phyloP scores from a whole-genome alignment of 2,888 invertebrate genomes.

The Biston betularia region DNA sequence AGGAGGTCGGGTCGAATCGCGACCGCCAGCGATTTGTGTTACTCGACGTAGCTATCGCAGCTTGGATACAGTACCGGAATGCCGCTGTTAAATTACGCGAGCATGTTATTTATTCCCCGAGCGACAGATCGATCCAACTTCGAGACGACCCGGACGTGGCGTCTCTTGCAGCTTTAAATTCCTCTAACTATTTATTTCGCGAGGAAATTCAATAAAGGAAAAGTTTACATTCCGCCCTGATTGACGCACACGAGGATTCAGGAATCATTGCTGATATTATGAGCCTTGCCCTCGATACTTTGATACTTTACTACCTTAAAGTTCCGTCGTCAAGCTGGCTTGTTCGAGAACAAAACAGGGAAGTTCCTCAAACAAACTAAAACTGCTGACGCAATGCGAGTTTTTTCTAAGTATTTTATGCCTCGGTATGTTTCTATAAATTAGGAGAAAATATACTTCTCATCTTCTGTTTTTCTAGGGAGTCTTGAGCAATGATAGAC shows the following conservation, averaged over 20 bases:
- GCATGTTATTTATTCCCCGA: constrained; percentile 67
- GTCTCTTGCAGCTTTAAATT: constrained; percentile 36
- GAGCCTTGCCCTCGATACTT: constrained; percentile 47
- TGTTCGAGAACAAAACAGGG: constrained; percentile 63
- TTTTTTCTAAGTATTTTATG: constrained; percentile 55
- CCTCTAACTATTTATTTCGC: constrained; percentile 34
- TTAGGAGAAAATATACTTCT: constrained; percentile 38
- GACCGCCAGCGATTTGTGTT: constrained; percentile 71
- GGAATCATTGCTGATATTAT: constrained; percentile 36
- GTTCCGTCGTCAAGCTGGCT: constrained; percentile 53
- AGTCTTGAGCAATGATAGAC: background rate
- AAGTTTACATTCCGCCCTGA: constrained; percentile 39
- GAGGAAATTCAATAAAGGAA: constrained; percentile 33
- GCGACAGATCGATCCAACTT: constrained; percentile 61
- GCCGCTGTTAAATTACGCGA: constrained; percentile 67
- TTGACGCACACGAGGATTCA: constrained; percentile 33
- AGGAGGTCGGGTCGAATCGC: constrained; percentile 52
- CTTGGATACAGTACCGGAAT: constrained; percentile 66
- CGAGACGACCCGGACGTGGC: constrained; percentile 45
- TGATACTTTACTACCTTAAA: constrained; percentile 53
- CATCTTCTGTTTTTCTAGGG: background rate
- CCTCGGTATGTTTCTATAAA: constrained; percentile 43
- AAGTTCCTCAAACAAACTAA: constrained; percentile 64
- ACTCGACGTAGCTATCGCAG: constrained; percentile 59
- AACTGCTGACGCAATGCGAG: constrained; percentile 66